Conservation (phyloP, 1,140 invertebrate species). For the Rhagoletis pomonella region DNA sequence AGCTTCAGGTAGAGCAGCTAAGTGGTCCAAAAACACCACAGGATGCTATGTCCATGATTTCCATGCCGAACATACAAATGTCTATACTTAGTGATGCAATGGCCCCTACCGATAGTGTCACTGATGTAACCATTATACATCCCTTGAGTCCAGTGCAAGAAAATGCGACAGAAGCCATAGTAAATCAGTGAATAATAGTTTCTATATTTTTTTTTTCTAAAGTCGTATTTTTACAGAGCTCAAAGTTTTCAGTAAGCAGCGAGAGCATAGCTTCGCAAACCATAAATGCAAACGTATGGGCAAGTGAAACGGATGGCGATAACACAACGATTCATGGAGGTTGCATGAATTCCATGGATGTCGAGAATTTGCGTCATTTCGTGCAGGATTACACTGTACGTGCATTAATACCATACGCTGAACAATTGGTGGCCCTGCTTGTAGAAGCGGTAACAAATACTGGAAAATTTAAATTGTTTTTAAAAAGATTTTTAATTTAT, state of each 20-base stretch:
- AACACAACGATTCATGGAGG: slow-evolving; percentile 80
- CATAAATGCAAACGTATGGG: slow-evolving; percentile 78
- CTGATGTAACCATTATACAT: slow-evolving; percentile 75
- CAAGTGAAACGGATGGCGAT: slow-evolving; percentile 71
- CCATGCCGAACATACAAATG: slow-evolving; percentile 75
- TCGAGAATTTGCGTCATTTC: slow-evolving; percentile 89
- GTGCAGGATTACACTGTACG: slow-evolving; percentile 91
- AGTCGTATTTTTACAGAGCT: slow-evolving; percentile 35
- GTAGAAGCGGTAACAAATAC: slow-evolving; percentile 84
- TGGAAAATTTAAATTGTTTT: slow-evolving; percentile 18
- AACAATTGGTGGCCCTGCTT: slow-evolving; percentile 87
- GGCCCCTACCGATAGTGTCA: slow-evolving; percentile 60
- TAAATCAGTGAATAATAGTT: slow-evolving; percentile 44
- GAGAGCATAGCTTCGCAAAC: slow-evolving; percentile 76
- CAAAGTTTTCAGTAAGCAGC: slow-evolving; percentile 76
- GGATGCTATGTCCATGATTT: slow-evolving; percentile 75
- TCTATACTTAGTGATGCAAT: slow-evolving; percentile 63
- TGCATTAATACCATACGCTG: slow-evolving; percentile 91
- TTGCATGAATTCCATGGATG: slow-evolving; percentile 86
- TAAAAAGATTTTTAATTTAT: slow-evolving; percentile 6
- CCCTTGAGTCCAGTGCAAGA: slow-evolving; percentile 78
- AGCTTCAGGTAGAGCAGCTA: slow-evolving; percentile 77
- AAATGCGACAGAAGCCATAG: slow-evolving; percentile 70
- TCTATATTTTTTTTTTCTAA: not conserved
- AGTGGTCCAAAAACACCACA: slow-evolving; percentile 80